phyloP scores from a whole-genome alignment of 2,888 invertebrate genomes.

The Mesochorus sp. region DNA sequence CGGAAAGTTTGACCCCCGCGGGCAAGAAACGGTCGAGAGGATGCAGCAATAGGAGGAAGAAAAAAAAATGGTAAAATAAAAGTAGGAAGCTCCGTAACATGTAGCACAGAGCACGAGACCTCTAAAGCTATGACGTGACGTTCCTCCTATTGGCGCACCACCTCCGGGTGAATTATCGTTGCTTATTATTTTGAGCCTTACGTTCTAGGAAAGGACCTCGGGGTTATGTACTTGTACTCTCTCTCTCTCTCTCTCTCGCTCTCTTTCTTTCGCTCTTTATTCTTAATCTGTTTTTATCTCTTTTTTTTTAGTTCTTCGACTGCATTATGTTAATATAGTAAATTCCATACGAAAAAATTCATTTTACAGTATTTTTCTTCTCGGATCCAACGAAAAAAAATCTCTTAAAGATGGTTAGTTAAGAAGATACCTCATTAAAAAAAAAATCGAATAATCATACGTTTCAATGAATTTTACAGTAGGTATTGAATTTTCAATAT shows the following conservation, averaged over 20 bases:
- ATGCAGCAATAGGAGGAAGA: background rate
- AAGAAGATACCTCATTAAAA: too few species aligned
- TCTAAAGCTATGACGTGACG: conserved; percentile 69
- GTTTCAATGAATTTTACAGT: too few species aligned
- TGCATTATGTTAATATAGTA: too few species aligned
- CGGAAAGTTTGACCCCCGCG: conserved; percentile 38
- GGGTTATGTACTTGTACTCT: conserved; percentile 66
- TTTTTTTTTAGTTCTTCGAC: too few species aligned
- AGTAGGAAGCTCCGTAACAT: background rate
- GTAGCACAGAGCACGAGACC: conserved; percentile 45
- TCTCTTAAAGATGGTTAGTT: too few species aligned
- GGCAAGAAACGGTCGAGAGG: conserved; percentile 36
- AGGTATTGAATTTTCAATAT: too few species aligned
- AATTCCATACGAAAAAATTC: too few species aligned
- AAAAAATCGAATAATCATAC: too few species aligned
- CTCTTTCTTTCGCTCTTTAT: too few species aligned
- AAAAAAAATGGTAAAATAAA: background rate
- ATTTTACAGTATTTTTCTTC: conserved; percentile 29
- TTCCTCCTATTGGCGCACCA: conserved; percentile 67
- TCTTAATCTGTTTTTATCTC: too few species aligned
- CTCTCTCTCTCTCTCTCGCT: background rate
- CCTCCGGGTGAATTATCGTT: conserved; percentile 69
- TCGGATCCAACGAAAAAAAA: too few species aligned
- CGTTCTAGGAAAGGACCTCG: conserved; percentile 70
- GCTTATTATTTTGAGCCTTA: conserved; percentile 72